phyloP scores from a whole-genome alignment of 1,140 invertebrate species.

The Leguminivora glycinivorella region DNA sequence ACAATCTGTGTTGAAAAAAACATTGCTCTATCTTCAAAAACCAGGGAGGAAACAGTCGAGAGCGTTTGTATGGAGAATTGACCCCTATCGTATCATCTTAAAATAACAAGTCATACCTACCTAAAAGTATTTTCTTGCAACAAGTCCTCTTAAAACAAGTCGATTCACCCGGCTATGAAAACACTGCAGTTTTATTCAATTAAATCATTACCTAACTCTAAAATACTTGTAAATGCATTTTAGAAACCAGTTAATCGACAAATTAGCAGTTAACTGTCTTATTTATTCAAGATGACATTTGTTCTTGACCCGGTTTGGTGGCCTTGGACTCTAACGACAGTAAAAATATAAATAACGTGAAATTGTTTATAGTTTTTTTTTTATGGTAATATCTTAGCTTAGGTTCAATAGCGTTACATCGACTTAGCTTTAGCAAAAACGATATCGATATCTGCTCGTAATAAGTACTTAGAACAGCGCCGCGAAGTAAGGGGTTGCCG shows the following conservation, averaged over 20 bases:
- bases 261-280: neutral
- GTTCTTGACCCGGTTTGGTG: neutral
- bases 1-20: too few relatives aligned
- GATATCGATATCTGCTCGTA: too few relatives aligned
- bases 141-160: too few relatives aligned
- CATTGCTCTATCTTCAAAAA: too few relatives aligned
- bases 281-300: neutral
- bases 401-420: neutral
- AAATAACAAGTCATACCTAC: too few relatives aligned
- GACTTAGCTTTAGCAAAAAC: neutral
- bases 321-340: conserved; percentile 5
- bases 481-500: too few relatives aligned
- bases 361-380: neutral
- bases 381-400: conserved; percentile 8
- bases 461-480: too few relatives aligned
- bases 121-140: neutral
- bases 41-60: too few relatives aligned
- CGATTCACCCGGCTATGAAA: too few relatives aligned
- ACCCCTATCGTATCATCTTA: too few relatives aligned
- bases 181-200: neutral
- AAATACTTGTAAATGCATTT: neutral
- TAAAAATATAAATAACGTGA: conserved; percentile 14
- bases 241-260: neutral
- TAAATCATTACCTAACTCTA: neutral
- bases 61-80: too few relatives aligned